Percentiles rank a stretch among this genome's conserved stretches.
phyloP scores from a whole-genome alignment of 2,888 invertebrate species.

The Cyclophora punctaria region DNA sequence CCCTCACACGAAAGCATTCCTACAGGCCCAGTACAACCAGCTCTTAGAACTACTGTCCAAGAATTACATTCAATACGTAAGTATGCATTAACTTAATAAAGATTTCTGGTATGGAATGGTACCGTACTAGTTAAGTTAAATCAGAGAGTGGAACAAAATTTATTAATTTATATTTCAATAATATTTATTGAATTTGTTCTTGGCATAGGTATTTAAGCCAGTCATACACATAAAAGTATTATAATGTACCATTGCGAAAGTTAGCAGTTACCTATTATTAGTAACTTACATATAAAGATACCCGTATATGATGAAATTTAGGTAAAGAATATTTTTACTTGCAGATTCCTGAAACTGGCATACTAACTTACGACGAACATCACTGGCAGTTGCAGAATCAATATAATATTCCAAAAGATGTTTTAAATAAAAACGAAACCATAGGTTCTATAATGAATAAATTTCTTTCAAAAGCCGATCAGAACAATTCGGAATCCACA shows the following conservation, averaged over 20 bases:
- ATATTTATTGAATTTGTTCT: no score
- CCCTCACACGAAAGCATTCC: conserved; percentile 27
- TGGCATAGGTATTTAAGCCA: no score
- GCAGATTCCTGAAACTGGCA: conserved; percentile 53
- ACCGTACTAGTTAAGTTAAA: no score
- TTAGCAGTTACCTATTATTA: no score
- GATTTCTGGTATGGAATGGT: no score
- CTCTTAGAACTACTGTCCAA: conserved; percentile 48
- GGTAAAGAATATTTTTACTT: not conserved
- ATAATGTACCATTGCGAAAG: no score
- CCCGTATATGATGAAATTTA: no score
- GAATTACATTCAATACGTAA: conserved; percentile 54
- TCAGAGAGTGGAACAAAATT: no score
- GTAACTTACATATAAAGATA: no score
- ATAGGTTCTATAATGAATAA: conserved; percentile 61
- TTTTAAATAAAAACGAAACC: conserved; percentile 24
- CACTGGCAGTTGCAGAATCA: conserved; percentile 41
- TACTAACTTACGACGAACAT: conserved; percentile 44
- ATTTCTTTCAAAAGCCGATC: conserved; percentile 39
- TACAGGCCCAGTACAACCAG: conserved; percentile 59
- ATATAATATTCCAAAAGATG: conserved; percentile 12
- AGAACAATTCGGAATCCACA: conserved; percentile 41
- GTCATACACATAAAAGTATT: no score
- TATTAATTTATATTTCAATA: no score
- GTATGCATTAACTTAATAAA: conserved; percentile 6